phyloP scores from a whole-genome alignment of 2,113 vertebrate genomes.

The Burhinus oedicnemus region DNA sequence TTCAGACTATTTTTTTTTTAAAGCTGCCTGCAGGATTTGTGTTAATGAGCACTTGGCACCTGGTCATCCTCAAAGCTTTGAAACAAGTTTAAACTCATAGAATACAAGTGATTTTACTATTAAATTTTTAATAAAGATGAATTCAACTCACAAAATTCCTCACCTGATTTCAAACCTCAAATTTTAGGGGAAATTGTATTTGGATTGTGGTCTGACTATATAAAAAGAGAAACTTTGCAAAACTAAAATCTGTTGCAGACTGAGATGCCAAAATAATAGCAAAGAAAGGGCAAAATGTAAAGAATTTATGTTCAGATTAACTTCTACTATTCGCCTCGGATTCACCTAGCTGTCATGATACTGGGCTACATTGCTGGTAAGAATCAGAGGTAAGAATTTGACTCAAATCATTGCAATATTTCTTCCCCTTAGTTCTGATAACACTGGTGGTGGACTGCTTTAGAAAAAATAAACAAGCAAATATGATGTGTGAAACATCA shows the following conservation, averaged over 20 bases:
- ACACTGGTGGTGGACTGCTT: constrained; percentile 4
- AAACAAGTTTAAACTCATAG: neutral
- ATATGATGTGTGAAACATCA: constrained; percentile 44
- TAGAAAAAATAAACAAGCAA: constrained; percentile 34
- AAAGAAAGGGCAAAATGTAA: neutral
- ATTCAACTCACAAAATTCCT: neutral
- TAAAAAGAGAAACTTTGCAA: neutral
- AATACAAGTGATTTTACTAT: neutral
- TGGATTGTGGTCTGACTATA: fast-evolving
- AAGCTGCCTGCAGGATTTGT: neutral
- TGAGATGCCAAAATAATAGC: neutral
- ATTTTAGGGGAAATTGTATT: neutral
- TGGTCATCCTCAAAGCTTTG: neutral
- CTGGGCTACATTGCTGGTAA: neutral
- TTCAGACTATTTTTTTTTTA: neutral
- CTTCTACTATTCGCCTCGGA: neutral
- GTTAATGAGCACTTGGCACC: neutral
- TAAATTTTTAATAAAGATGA: neutral
- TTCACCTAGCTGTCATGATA: neutral
- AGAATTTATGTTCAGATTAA: neutral
- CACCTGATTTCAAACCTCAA: neutral
- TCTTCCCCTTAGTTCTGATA: neutral
- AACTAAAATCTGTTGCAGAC: neutral
- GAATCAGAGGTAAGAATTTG: neutral
- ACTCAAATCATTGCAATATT: neutral